Base-by-base conservation (phyloP, 2,797 vertebrate species). In the Sebastes melanostomus region DNA sequence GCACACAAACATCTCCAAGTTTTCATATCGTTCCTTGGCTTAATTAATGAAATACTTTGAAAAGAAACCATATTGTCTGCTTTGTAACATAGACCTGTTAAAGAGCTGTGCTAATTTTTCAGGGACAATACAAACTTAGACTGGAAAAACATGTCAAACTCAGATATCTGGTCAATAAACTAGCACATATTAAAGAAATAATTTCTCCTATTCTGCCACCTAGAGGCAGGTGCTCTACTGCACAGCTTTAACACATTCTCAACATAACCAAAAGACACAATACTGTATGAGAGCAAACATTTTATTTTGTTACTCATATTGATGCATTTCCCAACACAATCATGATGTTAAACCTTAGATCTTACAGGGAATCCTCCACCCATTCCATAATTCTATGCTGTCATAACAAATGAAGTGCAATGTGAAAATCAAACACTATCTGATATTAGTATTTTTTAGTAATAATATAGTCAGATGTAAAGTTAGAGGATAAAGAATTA, bases 161-260 rank as follows among this genome's bases (percentile, higher is more conserved):
- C 22, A 60, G 25, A n/a, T n/a, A 20, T 73, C 27, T 60, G n/a
- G 8, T 68, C 32, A 55, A 14, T 58, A 56, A 63, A 54, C 55
- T 3, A 59, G 27, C 11, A 18, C 20, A 68, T 10, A 10, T 1
- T 74, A 6, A 30, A 0, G 6, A 69, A 13, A 65, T 56, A 22
- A 36, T 27, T 61, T 13, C 6, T 65, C 52, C 29, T 67, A 50
- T 68, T 69, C 83, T 83, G 91, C 89, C 92, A 82, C 80, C 92
- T 88, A 87, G 54, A 81, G 93, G 86, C 30, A 24, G 30, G 59
- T 25, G 20, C 3, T 70, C 2, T 24, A 13, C 3, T 12, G 4
- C 24, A 74, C 70, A 72, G 1, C 3, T 42, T 34, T 54, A 1
- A 65, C 3, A 54, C 9, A 32, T 22, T 13, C 2, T 1, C 2